Conservation (phyloP, 2,888 invertebrate genomes). For the Stegana nigrithorax region DNA sequence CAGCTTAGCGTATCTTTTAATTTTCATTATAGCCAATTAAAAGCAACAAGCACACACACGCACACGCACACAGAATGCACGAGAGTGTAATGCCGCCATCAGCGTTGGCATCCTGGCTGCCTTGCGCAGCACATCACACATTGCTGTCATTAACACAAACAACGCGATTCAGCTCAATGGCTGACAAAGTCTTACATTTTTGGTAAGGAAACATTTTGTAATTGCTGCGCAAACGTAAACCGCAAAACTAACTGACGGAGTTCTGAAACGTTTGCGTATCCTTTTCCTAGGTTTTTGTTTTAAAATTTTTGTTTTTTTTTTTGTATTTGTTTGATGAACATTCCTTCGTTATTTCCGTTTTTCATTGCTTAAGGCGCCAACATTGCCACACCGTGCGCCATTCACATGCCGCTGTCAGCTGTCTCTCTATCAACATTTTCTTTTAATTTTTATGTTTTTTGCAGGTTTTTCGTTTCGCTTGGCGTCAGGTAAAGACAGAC, state of each 20-base stretch:
- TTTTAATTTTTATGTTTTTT: slow-evolving; percentile 33
- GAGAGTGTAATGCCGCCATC: no score
- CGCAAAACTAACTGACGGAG: neutral
- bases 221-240: neutral
- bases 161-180: no score
- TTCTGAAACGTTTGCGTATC: no score
- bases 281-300: neutral
- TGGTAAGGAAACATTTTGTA: neutral
- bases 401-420: neutral
- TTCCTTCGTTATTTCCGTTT: neutral
- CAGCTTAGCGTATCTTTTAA: slow-evolving; percentile 55
- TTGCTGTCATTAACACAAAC: no score
- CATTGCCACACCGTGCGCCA: neutral
- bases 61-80: slow-evolving; percentile 40
- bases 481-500: neutral
- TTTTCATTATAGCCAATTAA: slow-evolving; percentile 61
- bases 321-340: neutral
- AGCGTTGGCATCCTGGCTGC: no score
- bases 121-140: no score
- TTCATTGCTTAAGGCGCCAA: neutral
- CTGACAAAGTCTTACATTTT: neutral
- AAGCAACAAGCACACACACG: slow-evolving; percentile 37
- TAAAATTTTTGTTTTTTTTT: slow-evolving; percentile 1
- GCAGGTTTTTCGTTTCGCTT: neutral
- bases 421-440: slow-evolving; percentile 25